Conservation (phyloP, 2,888 invertebrate species). For the Cetonia aurata region DNA sequence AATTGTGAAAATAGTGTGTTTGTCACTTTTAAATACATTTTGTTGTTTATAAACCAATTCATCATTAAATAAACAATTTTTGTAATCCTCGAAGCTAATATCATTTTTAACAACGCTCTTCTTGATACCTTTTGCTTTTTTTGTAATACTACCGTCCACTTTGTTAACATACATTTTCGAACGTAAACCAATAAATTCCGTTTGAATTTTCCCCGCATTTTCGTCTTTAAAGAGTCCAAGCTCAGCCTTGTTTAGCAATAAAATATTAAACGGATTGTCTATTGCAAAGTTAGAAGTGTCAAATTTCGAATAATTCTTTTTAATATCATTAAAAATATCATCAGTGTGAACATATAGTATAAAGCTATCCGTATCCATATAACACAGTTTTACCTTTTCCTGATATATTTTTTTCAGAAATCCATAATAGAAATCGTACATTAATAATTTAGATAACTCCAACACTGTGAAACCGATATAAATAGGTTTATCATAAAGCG, state of each 20-base stretch:
- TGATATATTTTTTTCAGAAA: conserved; percentile 56
- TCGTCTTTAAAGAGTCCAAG: conserved; percentile 60
- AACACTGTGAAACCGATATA: conserved; percentile 62
- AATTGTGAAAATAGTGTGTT: conserved; percentile 39
- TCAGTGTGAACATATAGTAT: conserved; percentile 56
- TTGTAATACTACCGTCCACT: conserved; percentile 41
- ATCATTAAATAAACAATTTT: conserved; percentile 1
- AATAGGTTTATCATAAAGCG: conserved; percentile 61
- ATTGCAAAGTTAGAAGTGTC: conserved; percentile 57
- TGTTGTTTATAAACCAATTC: conserved; percentile 4
- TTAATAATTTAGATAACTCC: conserved; percentile 62
- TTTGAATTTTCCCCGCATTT: conserved; percentile 54
- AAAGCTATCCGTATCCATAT: conserved; percentile 58
- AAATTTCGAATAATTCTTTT: conserved; percentile 54
- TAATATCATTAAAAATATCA: conserved; percentile 60
- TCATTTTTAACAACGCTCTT: conserved; percentile 15
- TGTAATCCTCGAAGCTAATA: conserved; percentile 24
- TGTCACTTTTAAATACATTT: conserved; percentile 7
- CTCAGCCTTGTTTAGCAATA: too few relatives aligned
- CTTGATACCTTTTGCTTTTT: conserved; percentile 54
- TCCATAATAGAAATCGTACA: conserved; percentile 63
- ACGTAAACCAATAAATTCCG: conserved; percentile 55
- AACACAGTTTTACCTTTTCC: conserved; percentile 52
- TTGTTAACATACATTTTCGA: conserved; percentile 53
- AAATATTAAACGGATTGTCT: conserved; percentile 54